These are phyloP conservation scores for Lasiurus borealis DNA, from an alignment of 2,113 vertebrate genomes.

Conservation along the genomic window DNA sequence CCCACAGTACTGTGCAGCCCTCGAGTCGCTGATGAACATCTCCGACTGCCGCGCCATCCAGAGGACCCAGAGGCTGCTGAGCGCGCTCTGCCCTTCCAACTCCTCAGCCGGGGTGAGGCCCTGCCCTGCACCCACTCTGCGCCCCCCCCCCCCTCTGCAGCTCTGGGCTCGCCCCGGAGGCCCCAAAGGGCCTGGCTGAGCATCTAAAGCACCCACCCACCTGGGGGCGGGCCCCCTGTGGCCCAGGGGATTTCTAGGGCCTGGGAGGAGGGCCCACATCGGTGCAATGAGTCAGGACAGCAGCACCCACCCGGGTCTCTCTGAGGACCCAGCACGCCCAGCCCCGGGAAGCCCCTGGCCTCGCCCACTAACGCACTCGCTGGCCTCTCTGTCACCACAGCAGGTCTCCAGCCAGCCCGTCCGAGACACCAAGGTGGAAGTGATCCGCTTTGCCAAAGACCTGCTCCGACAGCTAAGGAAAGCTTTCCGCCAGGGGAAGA, in stretches of 20 bases:
- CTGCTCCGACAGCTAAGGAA: background rate
- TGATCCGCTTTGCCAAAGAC: conserved; percentile 28
- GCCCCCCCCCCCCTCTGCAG: background rate
- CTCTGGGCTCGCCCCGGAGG: background rate
- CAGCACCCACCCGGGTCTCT: background rate
- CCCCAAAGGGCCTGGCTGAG: background rate
- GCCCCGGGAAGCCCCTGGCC: background rate
- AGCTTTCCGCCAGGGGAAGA: fast-evolving
- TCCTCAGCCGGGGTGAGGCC: background rate
- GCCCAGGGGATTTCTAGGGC: background rate
- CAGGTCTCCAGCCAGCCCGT: background rate
- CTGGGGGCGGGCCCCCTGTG: background rate
- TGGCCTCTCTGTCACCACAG: background rate
- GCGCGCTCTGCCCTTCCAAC: background rate
- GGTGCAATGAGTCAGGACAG: background rate
- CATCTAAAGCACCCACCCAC: background rate
- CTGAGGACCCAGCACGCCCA: fast-evolving
- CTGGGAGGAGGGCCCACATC: background rate
- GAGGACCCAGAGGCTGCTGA: conserved; percentile 57
- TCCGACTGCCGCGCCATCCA: conserved; percentile 60
- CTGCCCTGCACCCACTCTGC: fast-evolving
- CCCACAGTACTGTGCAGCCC: conserved; percentile 65
- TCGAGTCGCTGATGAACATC: conserved; percentile 63
- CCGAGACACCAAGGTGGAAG: conserved; percentile 76
- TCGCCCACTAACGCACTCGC: fast-evolving